Conservation (phyloP, 2,797 vertebrate genomes). For the Peromyscus nudipes region DNA sequence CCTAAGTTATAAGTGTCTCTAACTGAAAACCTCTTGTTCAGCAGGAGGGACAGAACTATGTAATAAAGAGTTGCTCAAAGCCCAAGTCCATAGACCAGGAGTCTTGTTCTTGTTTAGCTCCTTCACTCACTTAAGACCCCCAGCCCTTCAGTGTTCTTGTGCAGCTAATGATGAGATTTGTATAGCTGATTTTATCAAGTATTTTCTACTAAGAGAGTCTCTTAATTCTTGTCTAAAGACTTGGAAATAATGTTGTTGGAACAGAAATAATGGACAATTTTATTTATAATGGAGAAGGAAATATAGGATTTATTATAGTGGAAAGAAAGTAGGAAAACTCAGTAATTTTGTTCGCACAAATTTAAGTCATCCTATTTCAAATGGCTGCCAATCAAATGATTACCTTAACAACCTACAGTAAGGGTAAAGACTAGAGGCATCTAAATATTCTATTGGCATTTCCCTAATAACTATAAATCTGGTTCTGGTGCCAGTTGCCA, state of each 20-base stretch:
- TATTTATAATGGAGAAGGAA: background rate
- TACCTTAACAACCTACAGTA: background rate
- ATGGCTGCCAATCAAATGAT: background rate
- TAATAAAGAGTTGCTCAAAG: background rate
- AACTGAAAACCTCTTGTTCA: background rate
- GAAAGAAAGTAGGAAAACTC: background rate
- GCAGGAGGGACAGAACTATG: background rate
- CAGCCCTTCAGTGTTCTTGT: background rate
- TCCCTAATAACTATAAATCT: background rate
- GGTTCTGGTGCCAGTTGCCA: background rate
- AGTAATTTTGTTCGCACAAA: background rate
- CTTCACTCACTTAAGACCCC: background rate
- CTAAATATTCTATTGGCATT: background rate
- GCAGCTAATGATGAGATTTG: background rate
- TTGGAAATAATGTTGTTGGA: background rate
- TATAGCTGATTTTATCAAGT: background rate
- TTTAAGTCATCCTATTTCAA: background rate
- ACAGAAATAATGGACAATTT: background rate
- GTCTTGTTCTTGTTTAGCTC: background rate
- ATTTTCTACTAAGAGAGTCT: background rate
- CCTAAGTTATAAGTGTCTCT: background rate
- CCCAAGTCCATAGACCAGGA: background rate
- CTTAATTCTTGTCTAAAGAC: background rate
- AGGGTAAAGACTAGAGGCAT: background rate
- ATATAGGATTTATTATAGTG: background rate